Base-by-base conservation (phyloP, 2,888 invertebrate species). In the Nomada fabriciana region DNA sequence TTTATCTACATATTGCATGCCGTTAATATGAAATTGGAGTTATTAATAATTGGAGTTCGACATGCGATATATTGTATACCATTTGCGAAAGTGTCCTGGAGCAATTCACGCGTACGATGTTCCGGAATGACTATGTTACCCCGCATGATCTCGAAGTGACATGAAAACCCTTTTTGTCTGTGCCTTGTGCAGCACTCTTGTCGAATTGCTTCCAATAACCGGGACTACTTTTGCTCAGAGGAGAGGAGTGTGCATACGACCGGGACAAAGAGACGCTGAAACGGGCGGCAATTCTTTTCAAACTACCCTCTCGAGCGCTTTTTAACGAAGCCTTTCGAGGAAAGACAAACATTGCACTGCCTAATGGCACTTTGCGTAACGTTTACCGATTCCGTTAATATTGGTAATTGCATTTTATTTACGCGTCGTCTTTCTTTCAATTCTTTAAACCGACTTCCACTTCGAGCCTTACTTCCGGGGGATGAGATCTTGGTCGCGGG, bases 131-230 rank as follows among this genome's bases (percentile, higher is more conserved):
- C 43, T 15, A 10, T 15, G 50, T 36, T 36, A 47, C 64, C 29
- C 43, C 59, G 67, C n/a, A 42, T 53, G 20, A n/a, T 36, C 61
- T 70, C 57, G 23, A 11, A 47, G n/a, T 43, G 78, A 83, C 83
- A 82, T 60, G 83, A 57, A 71, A 82, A 83, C 75, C 74, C 83
- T 83, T 71, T 83, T 73, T 78, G 61, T 77, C 53, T 23, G 72
- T 69, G 64, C 72, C 52, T 71, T 20, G 63, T 72, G 80, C 47
- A 47, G 64, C 57, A 61, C 73, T 72, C 70, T 63, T 67, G 70
- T 70, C 73, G 73, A 70, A 76, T 81, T 71, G 64, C 72, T 69
- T 71, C 25, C 61, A 60, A 73, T 79, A 69, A 76, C 70, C 59
- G 50, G 59, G 50, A 60, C 59, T 50, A n/a, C 70, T 60, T 36